Base-by-base conservation (phyloP, 35 echinoderm and acorn worm genomes). In the Lytechinus variegatus region DNA sequence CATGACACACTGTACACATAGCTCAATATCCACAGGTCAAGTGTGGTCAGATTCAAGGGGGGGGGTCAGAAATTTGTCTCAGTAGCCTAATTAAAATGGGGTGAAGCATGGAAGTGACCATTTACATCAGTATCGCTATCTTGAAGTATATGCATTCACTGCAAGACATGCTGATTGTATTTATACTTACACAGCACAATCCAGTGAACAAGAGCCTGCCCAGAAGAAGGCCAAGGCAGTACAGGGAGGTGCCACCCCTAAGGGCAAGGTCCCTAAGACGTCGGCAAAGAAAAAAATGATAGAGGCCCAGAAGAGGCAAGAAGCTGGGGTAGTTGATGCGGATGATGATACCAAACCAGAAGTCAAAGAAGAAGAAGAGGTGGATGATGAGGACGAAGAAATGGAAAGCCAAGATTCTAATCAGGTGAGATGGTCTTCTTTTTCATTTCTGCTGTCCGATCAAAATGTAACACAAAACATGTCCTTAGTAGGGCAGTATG, bases 281-380 rank as follows among this genome's bases (percentile, higher is more conserved):
- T 90, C 92, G 10, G 87, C 54, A 52, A 95, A 95, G 60, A 95
- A 54, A 7, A 95, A 87, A 86, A 54, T 87, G 86, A 95, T 54
- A 87, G 56, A 94, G 61, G 94, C 87, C 28, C 91, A 95, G 44
- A 95, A 97, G 53, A 95, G n/a, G 86, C 92, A 54, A 91, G 97
- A 86, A 94, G 94, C 79, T 4, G 54, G n/a, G 19, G 61, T 94
- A 14, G 57, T 61, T 4, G 95, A 61, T 27, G 89, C 96, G 87
- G 58, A 94, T 16, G 94, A 86, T 55, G 95, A 95, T 54, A 86
- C 96, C 24, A 87, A 79, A 16, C 66, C 66, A n/a, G 66, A 97
- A 10, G 87, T 52, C 54, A 33, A 54, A 94, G 96, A 58, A 95
- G 95, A 88, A 0, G 71, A 54, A 5, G 61, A 89, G 51, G 57